Percentiles rank a stretch among this genome's conserved stretches.
These are phyloP conservation scores for Agrilus planipennis DNA, from an alignment of 1,140 invertebrate genomes.

Conservation along the genomic window DNA sequence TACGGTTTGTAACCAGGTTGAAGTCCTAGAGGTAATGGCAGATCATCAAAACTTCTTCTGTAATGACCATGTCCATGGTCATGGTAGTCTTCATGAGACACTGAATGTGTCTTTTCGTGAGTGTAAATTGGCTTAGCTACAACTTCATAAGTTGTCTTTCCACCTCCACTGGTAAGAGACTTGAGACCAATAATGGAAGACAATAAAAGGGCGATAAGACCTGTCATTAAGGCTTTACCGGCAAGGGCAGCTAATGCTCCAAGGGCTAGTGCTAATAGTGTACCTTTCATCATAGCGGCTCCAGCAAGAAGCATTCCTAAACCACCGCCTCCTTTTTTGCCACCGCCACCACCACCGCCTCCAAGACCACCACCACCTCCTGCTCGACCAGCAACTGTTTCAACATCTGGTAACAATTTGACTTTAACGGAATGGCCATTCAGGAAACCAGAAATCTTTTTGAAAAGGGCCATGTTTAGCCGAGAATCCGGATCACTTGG, in stretches of 20 bases:
- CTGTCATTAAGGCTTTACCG: slow-evolving; percentile 76
- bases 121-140: slow-evolving; percentile 68
- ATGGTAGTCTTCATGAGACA: slow-evolving; percentile 49
- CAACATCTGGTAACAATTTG: no score
- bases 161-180: slow-evolving; percentile 49
- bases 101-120: slow-evolving; percentile 57
- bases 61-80: slow-evolving; percentile 35
- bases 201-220: slow-evolving; percentile 62
- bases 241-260: slow-evolving; percentile 64
- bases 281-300: slow-evolving; percentile 57
- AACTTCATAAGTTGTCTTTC: slow-evolving; percentile 71
- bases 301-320: slow-evolving; percentile 45
- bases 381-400: slow-evolving; percentile 16
- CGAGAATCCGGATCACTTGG: no score
- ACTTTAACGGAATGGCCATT: no score
- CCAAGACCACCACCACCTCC: slow-evolving; percentile 37
- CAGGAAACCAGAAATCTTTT: no score
- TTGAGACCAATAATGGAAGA: slow-evolving; percentile 67
- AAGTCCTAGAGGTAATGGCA: slow-evolving; percentile 31
- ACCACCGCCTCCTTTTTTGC: slow-evolving; percentile 43
- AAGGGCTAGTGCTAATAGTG: slow-evolving; percentile 58
- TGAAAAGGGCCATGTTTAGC: no score
- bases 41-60: slow-evolving; percentile 34
- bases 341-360: slow-evolving; percentile 35
- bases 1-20: slow-evolving; percentile 27